Base-by-base conservation (phyloP, 2,888 invertebrate genomes). In the Aleiodes leptofemur region DNA sequence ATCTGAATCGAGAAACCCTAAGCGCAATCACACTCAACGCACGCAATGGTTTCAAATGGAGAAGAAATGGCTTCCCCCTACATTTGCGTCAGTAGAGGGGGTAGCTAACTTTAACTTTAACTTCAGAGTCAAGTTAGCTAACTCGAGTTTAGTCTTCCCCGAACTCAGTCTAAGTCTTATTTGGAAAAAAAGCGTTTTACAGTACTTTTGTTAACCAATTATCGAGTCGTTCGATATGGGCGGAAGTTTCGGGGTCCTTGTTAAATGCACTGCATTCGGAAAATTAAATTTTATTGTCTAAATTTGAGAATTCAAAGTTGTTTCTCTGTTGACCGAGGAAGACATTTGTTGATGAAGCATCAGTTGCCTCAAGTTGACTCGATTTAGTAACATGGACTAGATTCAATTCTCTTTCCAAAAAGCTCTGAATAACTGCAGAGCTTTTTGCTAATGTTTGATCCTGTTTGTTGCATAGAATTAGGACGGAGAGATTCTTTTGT, bases 381-480 rank as follows among this genome's bases (percentile, higher is more conserved):
- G 95, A 93, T 85, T 96, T 95, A 0, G 97, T 97, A 59, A 95
- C 92, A 38, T 97, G 93, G 6, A 98, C 92, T n/a, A 96, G 92
- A 88, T 96, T 96, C 95, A 98, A 93, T 94, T 98, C 98, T 87
- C 96, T 97, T 87, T 98, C 97, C 61, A 98, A 91, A 74, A 96
- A 91, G 6, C 92, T 92, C 86, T 95, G 95, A 75, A 98, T 94
- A 57, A 96, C 94, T 81, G 92, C 92, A 71, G 93, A 92, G 68
- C 96, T 95, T 90, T 98, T 98, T 6, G 98, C 96, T 83, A 96
- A 92, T 0, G 96, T 93, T 83, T 95, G 93, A 90, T 99, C 98
- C 90, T 98, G 96, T 88, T 98, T 96, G 90, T 98, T 96, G 90
- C 98, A 99, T 48, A 97, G 91, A 82, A 99, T 93, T 53, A 98